Conservation (phyloP, 2,888 invertebrate species). For the Drepana falcataria region DNA sequence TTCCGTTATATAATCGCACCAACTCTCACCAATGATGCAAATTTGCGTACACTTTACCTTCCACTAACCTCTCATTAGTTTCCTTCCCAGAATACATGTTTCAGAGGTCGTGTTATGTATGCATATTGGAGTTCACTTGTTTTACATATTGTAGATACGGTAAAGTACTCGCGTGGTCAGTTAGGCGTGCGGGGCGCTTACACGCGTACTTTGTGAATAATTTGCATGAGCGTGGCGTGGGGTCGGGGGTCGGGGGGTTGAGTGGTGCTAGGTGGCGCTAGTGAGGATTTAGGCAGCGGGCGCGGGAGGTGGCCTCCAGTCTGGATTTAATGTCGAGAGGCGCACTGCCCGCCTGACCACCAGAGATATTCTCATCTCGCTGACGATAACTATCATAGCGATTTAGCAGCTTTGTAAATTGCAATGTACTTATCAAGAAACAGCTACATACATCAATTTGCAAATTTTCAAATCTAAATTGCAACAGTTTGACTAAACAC, state of each 20-base stretch:
- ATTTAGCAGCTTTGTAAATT: slow-evolving; percentile 46
- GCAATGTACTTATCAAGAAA: slow-evolving; percentile 28
- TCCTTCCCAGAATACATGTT: background rate
- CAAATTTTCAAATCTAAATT: background rate
- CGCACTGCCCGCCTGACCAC: slow-evolving; percentile 36
- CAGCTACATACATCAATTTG: slow-evolving; percentile 9
- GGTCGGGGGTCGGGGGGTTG: slow-evolving; percentile 23
- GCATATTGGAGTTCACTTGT: slow-evolving; percentile 23
- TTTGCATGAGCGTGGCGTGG: slow-evolving; percentile 45
- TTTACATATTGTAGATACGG: slow-evolving; percentile 35
- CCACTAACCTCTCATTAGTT: background rate
- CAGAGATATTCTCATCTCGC: slow-evolving; percentile 49
- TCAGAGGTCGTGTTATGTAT: slow-evolving; percentile 6
- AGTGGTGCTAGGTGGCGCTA: slow-evolving; percentile 11
- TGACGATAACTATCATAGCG: slow-evolving; percentile 44
- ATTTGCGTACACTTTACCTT: background rate
- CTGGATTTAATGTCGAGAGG: slow-evolving; percentile 47
- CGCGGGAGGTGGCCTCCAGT: slow-evolving; percentile 20
- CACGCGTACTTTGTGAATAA: slow-evolving; percentile 60
- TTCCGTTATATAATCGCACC: background rate
- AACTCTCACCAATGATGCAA: background rate
- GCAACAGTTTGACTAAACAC: background rate
- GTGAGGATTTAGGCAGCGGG: slow-evolving; percentile 23
- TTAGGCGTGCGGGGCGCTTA: slow-evolving; percentile 46
- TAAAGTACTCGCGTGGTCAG: slow-evolving; percentile 42